These are phyloP conservation scores for Netelia melanura DNA, from an alignment of 2,888 invertebrate species.

Conservation along the genomic window DNA sequence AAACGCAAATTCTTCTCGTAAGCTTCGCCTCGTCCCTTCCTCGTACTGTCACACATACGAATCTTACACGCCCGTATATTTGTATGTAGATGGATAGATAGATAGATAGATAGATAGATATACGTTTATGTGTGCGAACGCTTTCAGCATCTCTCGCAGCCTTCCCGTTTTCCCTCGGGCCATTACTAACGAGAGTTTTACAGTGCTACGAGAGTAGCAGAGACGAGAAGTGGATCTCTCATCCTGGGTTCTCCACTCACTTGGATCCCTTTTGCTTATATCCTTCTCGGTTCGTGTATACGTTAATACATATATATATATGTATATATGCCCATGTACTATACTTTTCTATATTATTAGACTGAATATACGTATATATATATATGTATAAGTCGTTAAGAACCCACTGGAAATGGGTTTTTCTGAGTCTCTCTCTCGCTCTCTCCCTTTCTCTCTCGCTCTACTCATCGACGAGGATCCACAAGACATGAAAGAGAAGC, in stretches of 20 bases:
- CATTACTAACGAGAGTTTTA: slow-evolving; percentile 62
- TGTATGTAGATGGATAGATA: background rate
- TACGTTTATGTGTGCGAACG: background rate
- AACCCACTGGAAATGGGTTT: slow-evolving; percentile 48
- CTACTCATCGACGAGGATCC: background rate
- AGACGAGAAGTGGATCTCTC: slow-evolving; percentile 62
- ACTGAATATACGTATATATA: slow-evolving; percentile 6
- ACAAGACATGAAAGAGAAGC: slow-evolving; percentile 20
- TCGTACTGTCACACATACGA: slow-evolving; percentile 20
- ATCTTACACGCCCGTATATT: background rate
- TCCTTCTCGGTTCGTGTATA: slow-evolving; percentile 21
- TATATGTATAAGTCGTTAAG: slow-evolving; percentile 53
- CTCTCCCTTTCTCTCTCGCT: slow-evolving; percentile 15
- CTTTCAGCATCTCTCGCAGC: slow-evolving; percentile 36
- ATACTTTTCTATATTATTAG: background rate
- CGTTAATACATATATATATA: slow-evolving; percentile 10
- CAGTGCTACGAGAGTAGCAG: slow-evolving; percentile 50
- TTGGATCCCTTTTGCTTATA: slow-evolving; percentile 53
- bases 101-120: too few species aligned
- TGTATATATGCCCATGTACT: background rate
- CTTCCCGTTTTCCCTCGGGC: slow-evolving; percentile 46
- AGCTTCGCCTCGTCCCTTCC: slow-evolving; percentile 34
- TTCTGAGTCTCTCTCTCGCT: background rate
- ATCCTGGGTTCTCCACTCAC: slow-evolving; percentile 52
- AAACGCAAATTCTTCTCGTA: slow-evolving; percentile 52